Base-by-base conservation (phyloP, 2,888 invertebrate species). In the Auanema freiburgensis region DNA sequence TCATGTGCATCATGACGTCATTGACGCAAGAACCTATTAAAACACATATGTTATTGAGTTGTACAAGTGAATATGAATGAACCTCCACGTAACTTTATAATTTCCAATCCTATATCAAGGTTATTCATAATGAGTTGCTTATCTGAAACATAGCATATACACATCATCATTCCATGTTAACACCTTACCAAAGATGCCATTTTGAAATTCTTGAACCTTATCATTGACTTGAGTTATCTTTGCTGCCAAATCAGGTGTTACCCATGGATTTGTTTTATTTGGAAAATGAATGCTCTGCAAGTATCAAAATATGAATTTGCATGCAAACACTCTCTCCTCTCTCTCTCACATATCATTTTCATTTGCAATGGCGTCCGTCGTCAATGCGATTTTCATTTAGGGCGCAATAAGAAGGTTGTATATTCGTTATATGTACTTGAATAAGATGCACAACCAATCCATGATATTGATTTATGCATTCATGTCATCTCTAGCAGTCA, bases 181-280 rank as follows among this genome's bases (percentile, higher is more conserved):
- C n/a, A n/a, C 50, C 69, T 40, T 43, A 71, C 71, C 63, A 33
- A 72, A 74, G 42, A 72, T 68, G 54, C 74, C 74, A 61, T 74
- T 72, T 58, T 74, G 66, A 49, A 60, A 72, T 25, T 67, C 51
- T 44, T 72, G 65, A 40, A 72, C 67, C 42, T 66, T 62, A 54
- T 74, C 67, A 50, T 74, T 69, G 23, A 70, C 59, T 33, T 33
- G 33, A 33, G 33, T 5, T 3, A 33, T 33, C 4, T 33, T 33
- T 5, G 33, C 33, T 5, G 33, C 33, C 33, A 33, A 33, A 33
- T 33, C 33, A 33, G 33, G 4, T 3, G 33, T 33, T 33, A 33
- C 33, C 33, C 33, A 33, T 5, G 33, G 3, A 8, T 33, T 33
- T 3, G 33, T 3, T 3, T 33, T 33, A 8, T 33, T 33, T 5